These are phyloP conservation scores for Hedychridium roseum DNA, from an alignment of 2,888 invertebrate species.

Conservation along the genomic window DNA sequence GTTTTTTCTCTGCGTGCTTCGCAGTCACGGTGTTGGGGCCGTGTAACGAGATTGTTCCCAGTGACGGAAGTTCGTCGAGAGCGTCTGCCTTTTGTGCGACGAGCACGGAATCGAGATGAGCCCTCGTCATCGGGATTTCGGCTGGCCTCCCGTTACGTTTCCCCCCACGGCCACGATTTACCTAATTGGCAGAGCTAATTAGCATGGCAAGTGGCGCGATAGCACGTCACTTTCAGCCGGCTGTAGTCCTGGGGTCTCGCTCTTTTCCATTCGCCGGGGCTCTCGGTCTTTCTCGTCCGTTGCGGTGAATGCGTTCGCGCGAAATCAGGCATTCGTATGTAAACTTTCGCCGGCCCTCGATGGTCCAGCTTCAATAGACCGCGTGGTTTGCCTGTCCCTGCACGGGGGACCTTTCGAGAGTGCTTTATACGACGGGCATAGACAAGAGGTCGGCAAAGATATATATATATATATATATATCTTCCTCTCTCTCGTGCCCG, in stretches of 20 bases:
- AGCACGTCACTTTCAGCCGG: conserved; percentile 46
- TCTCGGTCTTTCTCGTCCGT: conserved; percentile 15
- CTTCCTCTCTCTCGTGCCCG: conserved; percentile 28
- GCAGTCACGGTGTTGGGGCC: no score
- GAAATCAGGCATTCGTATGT: conserved; percentile 58
- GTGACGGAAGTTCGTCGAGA: no score
- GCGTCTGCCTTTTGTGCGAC: no score
- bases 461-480: no score
- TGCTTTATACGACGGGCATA: conserved; percentile 45
- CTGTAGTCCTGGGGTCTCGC: conserved; percentile 6
- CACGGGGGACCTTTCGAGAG: conserved; percentile 41
- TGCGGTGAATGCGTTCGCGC: conserved; percentile 23
- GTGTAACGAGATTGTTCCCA: no score
- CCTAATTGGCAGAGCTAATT: conserved; percentile 51
- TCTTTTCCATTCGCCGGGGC: conserved; percentile 8
- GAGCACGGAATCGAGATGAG: conserved; percentile 20
- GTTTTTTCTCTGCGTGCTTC: no score
- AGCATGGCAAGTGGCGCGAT: conserved; percentile 44
- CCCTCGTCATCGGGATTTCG: conserved; percentile 17
- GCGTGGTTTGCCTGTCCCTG: no score
- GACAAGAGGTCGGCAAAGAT: conserved; percentile 34
- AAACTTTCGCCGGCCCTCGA: conserved; percentile 45
- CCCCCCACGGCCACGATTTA: conserved; percentile 31
- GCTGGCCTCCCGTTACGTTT: background rate
- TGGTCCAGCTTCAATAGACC: conserved; percentile 24